Base-by-base conservation (phyloP, 2,888 invertebrate genomes). In the Timema podura region DNA sequence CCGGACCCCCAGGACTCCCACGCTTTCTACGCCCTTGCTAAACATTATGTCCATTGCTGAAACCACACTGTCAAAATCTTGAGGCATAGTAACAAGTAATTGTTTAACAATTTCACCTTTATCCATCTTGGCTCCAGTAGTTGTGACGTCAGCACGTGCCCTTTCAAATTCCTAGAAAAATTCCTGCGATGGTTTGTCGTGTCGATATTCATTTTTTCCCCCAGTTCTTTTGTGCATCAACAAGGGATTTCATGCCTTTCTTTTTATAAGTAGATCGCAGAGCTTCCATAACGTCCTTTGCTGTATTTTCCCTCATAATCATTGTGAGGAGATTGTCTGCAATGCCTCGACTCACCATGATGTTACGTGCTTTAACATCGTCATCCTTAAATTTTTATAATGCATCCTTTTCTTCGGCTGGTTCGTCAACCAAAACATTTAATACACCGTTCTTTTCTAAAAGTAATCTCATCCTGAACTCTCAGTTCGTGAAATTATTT, bases 401-500 rank as follows among this genome's bases (percentile, higher is more conserved):
- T 54, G 54, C 54, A n/a, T 7, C 54, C 54, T 8, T 16, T 11
- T 54, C 54, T 54, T 54, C 13, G 2, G 54, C 5, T 54, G n/a
- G 54, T 15, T 11, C 13, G n/a, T 13, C 54, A 54, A 16, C 16
- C 13, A 54, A 54, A 7, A 54, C 54, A 54, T 54, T 5, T 16
- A 54, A 3, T 15, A 54, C 5, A 11, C 54, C 6, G 16, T 54
- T 54, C 54, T 54, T 54, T 13, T 54, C 54, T 7, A 10, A 16
- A 10, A 54, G 54, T 54, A 54, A 5, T 16, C 16, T 7, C 54
- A 54, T 54, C 70, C 13, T 67, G 54, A 59, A 48, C 47, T 46
- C 48, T 30, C 48, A 47, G 49, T 72, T 72, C 10, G 64, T 6
- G 11, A 47, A 64, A 46, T 8, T 6, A 8, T 5, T 64, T 11